Evolutionary conservation across 2,797 vertebrate species (phyloP), one percentile per base, ranked within the genome.

Genomic region (Enteromius treurensis): DNA sequence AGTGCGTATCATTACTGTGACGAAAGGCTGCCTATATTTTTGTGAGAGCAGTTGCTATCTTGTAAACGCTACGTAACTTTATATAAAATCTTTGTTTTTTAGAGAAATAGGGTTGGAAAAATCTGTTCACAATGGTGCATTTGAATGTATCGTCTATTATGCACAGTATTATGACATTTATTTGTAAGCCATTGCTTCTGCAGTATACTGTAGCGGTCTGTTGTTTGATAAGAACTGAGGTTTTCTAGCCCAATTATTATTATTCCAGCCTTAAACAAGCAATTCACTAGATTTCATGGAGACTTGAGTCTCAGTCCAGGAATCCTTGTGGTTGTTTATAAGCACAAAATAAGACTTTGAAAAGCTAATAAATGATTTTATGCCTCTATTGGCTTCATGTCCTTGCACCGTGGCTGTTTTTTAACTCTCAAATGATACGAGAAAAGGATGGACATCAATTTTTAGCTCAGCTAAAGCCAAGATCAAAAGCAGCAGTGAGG

Each of bases 291-390:
- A 74, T 58, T 68, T 82, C 60, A 74, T 65, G 69, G 73, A 65
- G 74, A 83, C 84, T 77, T 40, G 34, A 76, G 58, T 78, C 83
- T 69, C 64, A 37, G 40, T 84, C 82, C 82, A 83, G 68, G 58
- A 86, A 84, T 81, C 55, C 68, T 84, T 82, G 82, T 84, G 77
- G 85, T 83, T 77, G 77, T 79, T 81, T 62, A 32, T 79, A 83
- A 84, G 62, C 34, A 62, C 55, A 23, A 77, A 77, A 75, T 26
- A 75, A 60, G 69, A 15, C 26, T 60, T 62, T 83, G 26, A 60
- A 67, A 15, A 29, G 55, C 84, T 85, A 76, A 83, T 88, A 86
- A 88, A 87, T 55, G 3, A 71, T 84, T 80, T 79, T 74, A 86
- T 86, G 77, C 65, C 42, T 77, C 55, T 55, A 45, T 62, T 71